A percentile compares a stretch with the other conserved stretches of the same genome.
Evolutionary conservation across 2,113 vertebrate species (phyloP).

Genomic region (Carlito syrichta): DNA sequence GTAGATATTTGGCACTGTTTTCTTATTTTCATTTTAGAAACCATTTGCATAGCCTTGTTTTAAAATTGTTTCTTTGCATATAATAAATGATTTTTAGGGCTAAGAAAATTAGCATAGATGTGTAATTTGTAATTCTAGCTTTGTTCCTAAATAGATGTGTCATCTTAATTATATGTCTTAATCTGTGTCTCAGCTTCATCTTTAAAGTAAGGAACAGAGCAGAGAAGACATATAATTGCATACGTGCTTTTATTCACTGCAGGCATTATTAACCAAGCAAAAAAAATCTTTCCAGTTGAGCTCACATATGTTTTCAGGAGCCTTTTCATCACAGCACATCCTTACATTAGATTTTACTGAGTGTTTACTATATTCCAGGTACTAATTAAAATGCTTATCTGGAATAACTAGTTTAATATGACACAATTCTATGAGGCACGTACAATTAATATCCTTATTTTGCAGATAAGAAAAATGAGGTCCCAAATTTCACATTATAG

Average conservation of each 20-base stretch:
- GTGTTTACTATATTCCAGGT: not conserved
- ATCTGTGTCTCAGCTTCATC: not conserved
- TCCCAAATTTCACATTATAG: not conserved
- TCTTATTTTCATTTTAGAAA: not conserved
- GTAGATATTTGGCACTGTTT: not conserved
- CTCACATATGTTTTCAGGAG: not conserved
- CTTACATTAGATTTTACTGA: not conserved
- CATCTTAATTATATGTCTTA: not conserved
- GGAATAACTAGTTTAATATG: not conserved
- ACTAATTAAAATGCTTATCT: not conserved
- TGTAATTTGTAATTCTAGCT: not conserved
- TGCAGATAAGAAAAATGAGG: not conserved
- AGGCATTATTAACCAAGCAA: not conserved
- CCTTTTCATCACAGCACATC: not conserved
- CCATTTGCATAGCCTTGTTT: not conserved
- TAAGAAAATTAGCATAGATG: not conserved
- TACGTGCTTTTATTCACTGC: fast-evolving
- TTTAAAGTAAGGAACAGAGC: not conserved
- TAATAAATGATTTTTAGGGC: not conserved
- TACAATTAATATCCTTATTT: not conserved
- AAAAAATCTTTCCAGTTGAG: not conserved
- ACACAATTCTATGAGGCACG: not conserved
- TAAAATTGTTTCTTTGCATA: not conserved
- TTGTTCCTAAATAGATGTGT: not conserved
- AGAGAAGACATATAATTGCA: not conserved